Percentiles rank a stretch among this genome's conserved stretches.
phyloP scores from a whole-genome alignment of 2,113 vertebrate species.

The Ascaphus truei region DNA sequence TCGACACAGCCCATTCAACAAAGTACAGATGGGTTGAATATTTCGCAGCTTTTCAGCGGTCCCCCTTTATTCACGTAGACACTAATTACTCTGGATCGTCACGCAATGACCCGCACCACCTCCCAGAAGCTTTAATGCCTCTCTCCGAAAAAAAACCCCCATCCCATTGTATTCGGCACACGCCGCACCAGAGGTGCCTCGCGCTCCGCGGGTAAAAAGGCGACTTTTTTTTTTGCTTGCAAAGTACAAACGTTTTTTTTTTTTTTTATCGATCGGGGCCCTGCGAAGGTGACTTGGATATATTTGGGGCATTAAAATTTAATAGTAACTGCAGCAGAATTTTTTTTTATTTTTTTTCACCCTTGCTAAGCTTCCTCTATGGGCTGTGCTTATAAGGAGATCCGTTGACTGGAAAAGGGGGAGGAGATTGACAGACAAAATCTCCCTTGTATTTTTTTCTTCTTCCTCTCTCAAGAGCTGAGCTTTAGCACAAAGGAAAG shows the following conservation, averaged over 20 bases:
- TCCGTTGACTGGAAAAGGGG: constrained; percentile 39
- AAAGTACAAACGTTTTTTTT: constrained; percentile 28
- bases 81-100: constrained; percentile 36
- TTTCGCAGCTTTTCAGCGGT: constrained; percentile 34
- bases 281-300: constrained; percentile 37
- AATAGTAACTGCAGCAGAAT: constrained; percentile 47
- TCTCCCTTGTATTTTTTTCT: constrained; percentile 41
- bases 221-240: constrained; percentile 6
- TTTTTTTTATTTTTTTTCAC: constrained; percentile 40
- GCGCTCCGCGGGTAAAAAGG: constrained; percentile 17
- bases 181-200: neutral
- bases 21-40: neutral
- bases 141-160: no score
- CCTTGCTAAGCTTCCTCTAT: constrained; percentile 19
- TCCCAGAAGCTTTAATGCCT: constrained; percentile 11
- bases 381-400: constrained; percentile 37
- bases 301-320: constrained; percentile 48
- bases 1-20: constrained; percentile 39
- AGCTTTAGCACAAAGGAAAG: constrained; percentile 48
- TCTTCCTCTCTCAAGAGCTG: constrained; percentile 37
- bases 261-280: constrained; percentile 27
- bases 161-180: constrained; percentile 9
- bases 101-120: constrained; percentile 25
- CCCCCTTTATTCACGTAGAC: constrained; percentile 36
- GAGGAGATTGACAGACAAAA: constrained; percentile 47